phyloP scores from a whole-genome alignment of 2,888 invertebrate species.

The Cephus nigrinus region DNA sequence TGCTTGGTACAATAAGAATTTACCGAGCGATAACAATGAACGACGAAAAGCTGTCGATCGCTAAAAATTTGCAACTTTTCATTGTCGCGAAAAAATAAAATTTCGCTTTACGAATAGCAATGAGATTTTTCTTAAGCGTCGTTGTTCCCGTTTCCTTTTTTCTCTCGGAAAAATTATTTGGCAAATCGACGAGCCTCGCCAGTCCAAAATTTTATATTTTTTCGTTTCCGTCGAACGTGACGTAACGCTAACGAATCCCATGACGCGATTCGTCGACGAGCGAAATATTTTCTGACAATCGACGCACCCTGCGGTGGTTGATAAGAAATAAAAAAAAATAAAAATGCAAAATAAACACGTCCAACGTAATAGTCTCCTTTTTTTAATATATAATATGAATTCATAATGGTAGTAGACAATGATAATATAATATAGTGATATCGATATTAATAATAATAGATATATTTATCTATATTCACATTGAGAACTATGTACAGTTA shows the following conservation, averaged over 20 bases:
- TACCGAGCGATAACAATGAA: too few relatives aligned
- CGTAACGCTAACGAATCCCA: too few relatives aligned
- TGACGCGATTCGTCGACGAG: too few relatives aligned
- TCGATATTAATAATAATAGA: conserved; percentile 41
- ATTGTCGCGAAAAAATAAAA: not conserved
- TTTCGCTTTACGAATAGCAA: not conserved
- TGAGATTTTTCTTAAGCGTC: not conserved
- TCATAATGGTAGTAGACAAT: conserved; percentile 64
- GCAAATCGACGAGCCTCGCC: too few relatives aligned
- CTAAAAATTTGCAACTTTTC: not conserved
- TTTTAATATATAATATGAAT: conserved; percentile 64
- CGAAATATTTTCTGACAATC: too few relatives aligned
- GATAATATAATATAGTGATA: conserved; percentile 52
- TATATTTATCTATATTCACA: conserved; percentile 65
- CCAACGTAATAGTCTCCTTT: conserved; percentile 63
- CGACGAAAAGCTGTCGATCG: too few relatives aligned
- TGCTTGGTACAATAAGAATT: not conserved
- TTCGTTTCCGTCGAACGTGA: too few relatives aligned
- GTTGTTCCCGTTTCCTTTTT: too few relatives aligned
- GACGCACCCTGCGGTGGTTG: not conserved
- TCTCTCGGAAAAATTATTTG: too few relatives aligned
- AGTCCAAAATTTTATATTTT: not conserved
- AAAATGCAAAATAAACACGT: conserved; percentile 36
- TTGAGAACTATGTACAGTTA: conserved; percentile 64
- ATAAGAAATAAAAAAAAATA: not conserved